These are phyloP conservation scores for Raja brachyura DNA, from an alignment of 2,113 vertebrate species.

Conservation along the genomic window DNA sequence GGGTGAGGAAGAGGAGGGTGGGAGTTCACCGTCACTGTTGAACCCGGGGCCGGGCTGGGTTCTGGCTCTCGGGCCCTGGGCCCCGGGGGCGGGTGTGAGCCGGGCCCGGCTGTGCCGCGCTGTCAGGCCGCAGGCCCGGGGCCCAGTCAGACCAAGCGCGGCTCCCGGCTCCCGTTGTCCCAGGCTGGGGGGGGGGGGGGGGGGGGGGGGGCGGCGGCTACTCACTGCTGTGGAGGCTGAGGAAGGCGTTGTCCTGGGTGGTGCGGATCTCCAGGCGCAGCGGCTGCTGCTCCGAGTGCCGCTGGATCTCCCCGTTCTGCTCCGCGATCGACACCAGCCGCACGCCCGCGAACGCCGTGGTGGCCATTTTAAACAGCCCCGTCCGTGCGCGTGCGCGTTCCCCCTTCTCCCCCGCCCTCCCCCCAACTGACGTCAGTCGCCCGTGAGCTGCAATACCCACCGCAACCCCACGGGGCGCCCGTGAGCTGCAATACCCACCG, in stretches of 20 bases:
- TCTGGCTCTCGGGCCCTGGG: no score
- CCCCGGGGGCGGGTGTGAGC: background rate
- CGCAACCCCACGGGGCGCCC: background rate
- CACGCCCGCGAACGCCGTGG: conserved; percentile 86
- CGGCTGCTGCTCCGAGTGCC: conserved; percentile 85
- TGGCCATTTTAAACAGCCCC: conserved; percentile 60
- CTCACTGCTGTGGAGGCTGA: conserved; percentile 78
- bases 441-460: background rate
- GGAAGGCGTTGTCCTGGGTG: conserved; percentile 71
- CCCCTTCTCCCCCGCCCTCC: no score
- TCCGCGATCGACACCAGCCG: conserved; percentile 89
- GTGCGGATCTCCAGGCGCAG: conserved; percentile 77
- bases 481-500: background rate
- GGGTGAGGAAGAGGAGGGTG: no score
- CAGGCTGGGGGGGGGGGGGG: conserved; percentile 10
- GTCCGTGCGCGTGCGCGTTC: background rate
- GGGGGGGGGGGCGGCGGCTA: conserved; percentile 16
- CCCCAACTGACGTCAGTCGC: no score
- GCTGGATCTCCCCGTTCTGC: conserved; percentile 88
- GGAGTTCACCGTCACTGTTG: no score
- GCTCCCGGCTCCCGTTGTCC: conserved; percentile 3
- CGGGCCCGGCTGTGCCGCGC: background rate
- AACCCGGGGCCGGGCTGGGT: no score
- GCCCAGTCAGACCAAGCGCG: conserved; percentile 37
- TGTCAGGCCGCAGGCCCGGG: background rate